Conservation (phyloP, 2,113 vertebrate species). For the Zapornia atra region DNA sequence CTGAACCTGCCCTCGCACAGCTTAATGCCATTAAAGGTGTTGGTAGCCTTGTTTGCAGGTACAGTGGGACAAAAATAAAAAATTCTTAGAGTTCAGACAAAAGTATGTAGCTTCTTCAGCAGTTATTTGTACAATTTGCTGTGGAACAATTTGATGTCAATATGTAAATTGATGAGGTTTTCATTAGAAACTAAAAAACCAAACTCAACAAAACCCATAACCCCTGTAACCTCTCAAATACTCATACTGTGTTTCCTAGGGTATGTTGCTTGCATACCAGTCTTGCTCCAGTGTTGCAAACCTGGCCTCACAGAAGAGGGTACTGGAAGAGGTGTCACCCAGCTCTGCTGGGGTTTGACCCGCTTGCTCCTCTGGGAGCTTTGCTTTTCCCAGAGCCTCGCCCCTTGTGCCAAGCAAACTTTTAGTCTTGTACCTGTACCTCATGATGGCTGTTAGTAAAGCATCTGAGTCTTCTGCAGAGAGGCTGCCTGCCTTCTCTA, state of each 20-base stretch:
- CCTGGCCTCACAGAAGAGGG: background rate
- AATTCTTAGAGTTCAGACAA: background rate
- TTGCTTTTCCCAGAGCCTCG: background rate
- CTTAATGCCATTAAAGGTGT: too few relatives aligned
- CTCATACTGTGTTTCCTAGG: background rate
- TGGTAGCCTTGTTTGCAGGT: background rate
- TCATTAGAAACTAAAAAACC: background rate
- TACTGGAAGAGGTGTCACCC: background rate
- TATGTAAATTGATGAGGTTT: background rate
- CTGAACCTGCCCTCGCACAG: too few relatives aligned
- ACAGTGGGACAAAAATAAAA: background rate
- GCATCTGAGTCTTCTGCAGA: background rate
- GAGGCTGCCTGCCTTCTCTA: background rate
- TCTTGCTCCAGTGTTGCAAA: background rate
- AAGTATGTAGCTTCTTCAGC: background rate
- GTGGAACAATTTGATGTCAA: background rate
- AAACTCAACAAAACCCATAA: background rate
- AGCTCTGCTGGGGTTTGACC: background rate
- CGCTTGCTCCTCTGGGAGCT: background rate
- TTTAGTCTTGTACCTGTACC: rapidly evolving
- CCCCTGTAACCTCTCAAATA: background rate
- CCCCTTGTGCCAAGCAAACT: background rate
- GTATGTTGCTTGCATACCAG: background rate
- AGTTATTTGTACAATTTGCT: background rate
- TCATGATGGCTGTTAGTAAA: rapidly evolving